A percentile compares a stretch with the other conserved stretches of the same genome.
phyloP scores from a whole-genome alignment of 2,113 vertebrate species.

The Dicaeum eximium region DNA sequence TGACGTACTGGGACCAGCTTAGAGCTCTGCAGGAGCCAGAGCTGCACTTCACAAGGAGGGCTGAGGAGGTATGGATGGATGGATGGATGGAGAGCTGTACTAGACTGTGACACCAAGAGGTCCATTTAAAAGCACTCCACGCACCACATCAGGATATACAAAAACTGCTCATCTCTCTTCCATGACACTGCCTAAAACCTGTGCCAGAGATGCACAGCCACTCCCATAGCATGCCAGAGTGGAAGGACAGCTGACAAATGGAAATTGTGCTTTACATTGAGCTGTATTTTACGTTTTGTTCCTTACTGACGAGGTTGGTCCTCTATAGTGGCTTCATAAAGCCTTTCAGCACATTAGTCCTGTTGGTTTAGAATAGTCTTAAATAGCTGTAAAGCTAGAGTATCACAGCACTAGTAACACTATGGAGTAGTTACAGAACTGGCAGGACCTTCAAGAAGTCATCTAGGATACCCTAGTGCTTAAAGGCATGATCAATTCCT shows the following conservation, averaged over 20 bases:
- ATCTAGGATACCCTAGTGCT: background rate
- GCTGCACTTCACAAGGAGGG: rapidly evolving
- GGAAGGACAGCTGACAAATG: background rate
- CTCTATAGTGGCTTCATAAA: background rate
- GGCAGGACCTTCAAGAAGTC: background rate
- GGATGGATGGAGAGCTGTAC: background rate
- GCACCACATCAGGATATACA: background rate
- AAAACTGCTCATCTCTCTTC: background rate
- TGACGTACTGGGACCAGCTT: background rate
- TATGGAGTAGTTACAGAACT: background rate
- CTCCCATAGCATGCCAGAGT: rapidly evolving
- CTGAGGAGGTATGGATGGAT: background rate
- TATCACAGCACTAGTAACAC: background rate
- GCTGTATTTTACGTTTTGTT: background rate
- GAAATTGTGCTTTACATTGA: background rate
- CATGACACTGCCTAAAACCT: background rate
- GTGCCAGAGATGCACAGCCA: background rate
- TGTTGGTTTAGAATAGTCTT: background rate
- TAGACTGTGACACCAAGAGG: background rate
- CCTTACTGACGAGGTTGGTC: background rate
- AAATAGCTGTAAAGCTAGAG: background rate
- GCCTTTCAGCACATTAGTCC: background rate
- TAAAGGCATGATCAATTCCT: background rate
- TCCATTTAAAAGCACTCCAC: background rate
- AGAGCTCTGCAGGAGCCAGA: background rate